Evolutionary conservation across 2,113 vertebrate genomes (phyloP), one percentile per base, ranked within the genome.

Genomic region (Theropithecus gelada): DNA sequence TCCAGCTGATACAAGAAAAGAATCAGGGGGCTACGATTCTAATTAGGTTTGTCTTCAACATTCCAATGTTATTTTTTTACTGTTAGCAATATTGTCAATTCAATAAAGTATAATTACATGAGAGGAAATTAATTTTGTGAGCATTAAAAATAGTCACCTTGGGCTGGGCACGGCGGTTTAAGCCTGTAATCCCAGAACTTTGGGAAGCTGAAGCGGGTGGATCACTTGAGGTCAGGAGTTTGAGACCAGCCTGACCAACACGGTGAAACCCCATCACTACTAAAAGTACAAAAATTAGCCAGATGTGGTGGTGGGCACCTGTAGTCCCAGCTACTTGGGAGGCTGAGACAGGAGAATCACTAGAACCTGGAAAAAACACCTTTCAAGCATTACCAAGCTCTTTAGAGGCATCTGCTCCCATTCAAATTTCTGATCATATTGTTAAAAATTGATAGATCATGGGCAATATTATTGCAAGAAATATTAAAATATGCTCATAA

Each of bases 401-500:
- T 87, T 95, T 25, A 73, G 32, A 55, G 43, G 22, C 11, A 78
- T 90, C 38, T 82, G 32, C 82, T 94, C 76, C 50, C 30, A n/a
- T 80, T 64, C 11, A 90, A 93, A 84, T 8, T 55, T 35, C 40
- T 70, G 43, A 64, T 45, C 3, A 43, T 81, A 72, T 84, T 78
- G 76, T 20, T 93, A 87, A 87, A 90, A 91, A 82, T 20, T 52
- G 32, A 40, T 66, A 81, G 40, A 50, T 55, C 40, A 89, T 18
- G 4, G 43, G 78, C 59, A 61, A 66, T 84, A 82, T 40, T 35
- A 16, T 66, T 55, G 83, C 8, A 90, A 57, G 40, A 70, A 90
- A 75, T 94, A 72, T 57, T 92, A 75, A 95, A 93, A 96, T 80
- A 88, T 32, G 61, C 12, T 48, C 66, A 88, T 45, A 45, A 80